Conservation (phyloP, 2,113 vertebrate genomes). For the Ia io region DNA sequence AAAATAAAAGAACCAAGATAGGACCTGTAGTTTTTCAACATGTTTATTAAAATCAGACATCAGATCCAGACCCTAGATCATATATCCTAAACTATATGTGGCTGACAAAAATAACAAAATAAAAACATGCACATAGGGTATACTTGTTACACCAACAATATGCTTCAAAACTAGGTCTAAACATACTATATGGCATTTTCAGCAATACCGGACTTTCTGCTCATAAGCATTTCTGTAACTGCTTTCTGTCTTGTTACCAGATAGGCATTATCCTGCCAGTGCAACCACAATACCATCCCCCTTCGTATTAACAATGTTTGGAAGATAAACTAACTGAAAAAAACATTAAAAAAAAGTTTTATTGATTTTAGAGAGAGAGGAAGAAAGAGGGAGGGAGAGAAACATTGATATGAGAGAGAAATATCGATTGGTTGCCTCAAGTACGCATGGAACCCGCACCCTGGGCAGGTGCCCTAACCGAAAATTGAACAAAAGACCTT, state of each 20-base stretch:
- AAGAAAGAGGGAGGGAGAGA: too few species aligned
- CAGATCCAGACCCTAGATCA: not conserved
- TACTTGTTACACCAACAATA: too few species aligned
- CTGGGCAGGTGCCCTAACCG: too few species aligned
- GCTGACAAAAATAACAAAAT: not conserved
- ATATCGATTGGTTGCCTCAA: too few species aligned
- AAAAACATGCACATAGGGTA: not conserved
- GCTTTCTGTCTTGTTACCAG: not conserved
- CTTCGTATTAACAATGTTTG: not conserved
- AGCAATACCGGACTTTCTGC: not conserved
- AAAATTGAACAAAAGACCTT: too few species aligned
- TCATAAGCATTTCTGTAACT: not conserved
- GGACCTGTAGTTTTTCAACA: not conserved
- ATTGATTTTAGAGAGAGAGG: too few species aligned
- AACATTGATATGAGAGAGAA: too few species aligned
- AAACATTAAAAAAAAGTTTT: not conserved
- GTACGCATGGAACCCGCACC: too few species aligned
- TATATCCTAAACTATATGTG: not conserved
- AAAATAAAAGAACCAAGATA: not conserved
- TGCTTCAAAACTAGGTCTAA: not conserved
- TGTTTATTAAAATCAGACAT: not conserved
- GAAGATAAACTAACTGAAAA: not conserved
- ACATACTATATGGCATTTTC: accelerated
- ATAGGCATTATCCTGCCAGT: not conserved
- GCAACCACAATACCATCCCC: not conserved